These are phyloP conservation scores for Erythrolamprus reginae DNA, from an alignment of 2,113 vertebrate genomes.

Conservation along the genomic window DNA sequence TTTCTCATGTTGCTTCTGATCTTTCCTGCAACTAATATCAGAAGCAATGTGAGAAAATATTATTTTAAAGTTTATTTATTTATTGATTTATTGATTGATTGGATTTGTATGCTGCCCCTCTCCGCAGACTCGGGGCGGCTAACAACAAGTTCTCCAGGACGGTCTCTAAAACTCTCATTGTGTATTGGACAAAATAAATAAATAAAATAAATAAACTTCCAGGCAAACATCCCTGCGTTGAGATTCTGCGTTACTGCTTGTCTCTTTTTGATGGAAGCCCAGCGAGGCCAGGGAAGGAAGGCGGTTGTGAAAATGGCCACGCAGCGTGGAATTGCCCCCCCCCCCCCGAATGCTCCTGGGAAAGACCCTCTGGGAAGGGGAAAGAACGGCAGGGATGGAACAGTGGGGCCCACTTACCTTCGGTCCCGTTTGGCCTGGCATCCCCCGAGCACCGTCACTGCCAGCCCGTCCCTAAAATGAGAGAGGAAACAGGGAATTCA, in stretches of 20 bases:
- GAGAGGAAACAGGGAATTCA: background rate
- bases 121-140: too few relatives aligned
- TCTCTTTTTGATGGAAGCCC: constrained; percentile 15
- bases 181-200: too few relatives aligned
- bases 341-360: background rate
- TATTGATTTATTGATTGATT: too few relatives aligned
- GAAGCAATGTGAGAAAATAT: too few relatives aligned
- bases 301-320: background rate
- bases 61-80: too few relatives aligned
- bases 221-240: constrained; percentile 38
- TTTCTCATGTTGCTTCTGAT: too few relatives aligned
- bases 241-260: constrained; percentile 6
- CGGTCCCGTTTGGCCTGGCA: constrained; percentile 93
- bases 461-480: constrained; percentile 85
- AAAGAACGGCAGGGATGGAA: background rate
- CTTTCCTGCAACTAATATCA: too few relatives aligned
- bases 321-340: background rate
- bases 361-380: background rate
- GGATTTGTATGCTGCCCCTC: too few relatives aligned
- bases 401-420: constrained; percentile 72
- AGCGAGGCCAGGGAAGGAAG: background rate
- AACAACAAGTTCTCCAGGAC: too few relatives aligned
- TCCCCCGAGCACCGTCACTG: constrained; percentile 89
- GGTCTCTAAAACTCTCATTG: too few relatives aligned
- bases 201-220: too few relatives aligned